phyloP scores from a whole-genome alignment of 2,113 vertebrate species.

The Talpa occidentalis region DNA sequence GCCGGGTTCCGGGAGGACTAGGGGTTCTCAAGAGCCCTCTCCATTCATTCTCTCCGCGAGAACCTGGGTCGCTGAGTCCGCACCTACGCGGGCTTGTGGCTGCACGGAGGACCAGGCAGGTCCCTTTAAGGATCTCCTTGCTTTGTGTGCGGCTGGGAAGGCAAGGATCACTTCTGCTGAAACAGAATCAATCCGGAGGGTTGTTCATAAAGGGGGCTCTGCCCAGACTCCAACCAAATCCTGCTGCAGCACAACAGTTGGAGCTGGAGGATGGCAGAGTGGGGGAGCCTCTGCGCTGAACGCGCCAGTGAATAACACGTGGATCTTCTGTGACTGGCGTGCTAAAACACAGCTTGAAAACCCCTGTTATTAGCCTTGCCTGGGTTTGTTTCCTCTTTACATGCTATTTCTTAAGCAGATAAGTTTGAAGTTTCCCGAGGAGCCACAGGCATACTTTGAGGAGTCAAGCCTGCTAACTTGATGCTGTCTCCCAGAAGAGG shows the following conservation, averaged over 20 bases:
- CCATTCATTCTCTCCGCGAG: conserved; percentile 33
- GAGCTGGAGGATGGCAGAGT: neutral
- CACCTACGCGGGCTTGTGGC: conserved; percentile 11
- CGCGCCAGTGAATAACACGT: conserved; percentile 55
- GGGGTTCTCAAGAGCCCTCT: conserved; percentile 60
- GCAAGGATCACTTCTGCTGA: neutral
- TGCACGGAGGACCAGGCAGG: conserved; percentile 33
- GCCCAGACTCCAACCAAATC: neutral
- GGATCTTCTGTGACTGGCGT: conserved; percentile 47
- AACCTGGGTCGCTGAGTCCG: neutral
- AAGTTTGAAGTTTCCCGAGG: conserved; percentile 57
- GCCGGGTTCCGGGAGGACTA: neutral
- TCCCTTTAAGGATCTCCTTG: conserved; percentile 69
- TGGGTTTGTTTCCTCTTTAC: conserved; percentile 61
- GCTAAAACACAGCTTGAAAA: conserved; percentile 38
- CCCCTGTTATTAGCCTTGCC: conserved; percentile 42
- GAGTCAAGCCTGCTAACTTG: conserved; percentile 13
- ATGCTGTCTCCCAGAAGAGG: neutral
- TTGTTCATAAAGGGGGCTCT: neutral
- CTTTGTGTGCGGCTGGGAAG: conserved; percentile 69
- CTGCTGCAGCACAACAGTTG: conserved; percentile 63
- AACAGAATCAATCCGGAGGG: neutral
- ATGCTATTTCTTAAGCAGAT: neutral
- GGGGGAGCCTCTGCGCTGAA: neutral
- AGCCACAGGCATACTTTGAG: neutral